Percentiles rank a stretch among this genome's conserved stretches.
phyloP scores from a whole-genome alignment of 2,113 vertebrate genomes.

The Hepsetus odoe region DNA sequence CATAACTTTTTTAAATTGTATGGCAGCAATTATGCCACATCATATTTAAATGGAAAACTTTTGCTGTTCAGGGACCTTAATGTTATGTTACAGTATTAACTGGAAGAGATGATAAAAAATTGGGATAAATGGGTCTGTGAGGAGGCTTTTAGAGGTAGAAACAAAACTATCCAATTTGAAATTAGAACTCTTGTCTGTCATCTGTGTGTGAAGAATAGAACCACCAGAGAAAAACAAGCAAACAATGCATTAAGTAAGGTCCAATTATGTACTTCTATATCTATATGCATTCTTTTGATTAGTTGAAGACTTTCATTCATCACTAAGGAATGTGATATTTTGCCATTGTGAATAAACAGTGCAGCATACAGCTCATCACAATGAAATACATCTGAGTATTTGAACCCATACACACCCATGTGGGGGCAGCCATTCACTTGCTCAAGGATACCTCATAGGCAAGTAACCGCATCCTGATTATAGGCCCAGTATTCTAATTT shows the following conservation, averaged over 20 bases:
- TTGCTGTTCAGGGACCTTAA: too few relatives aligned
- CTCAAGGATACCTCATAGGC: too few relatives aligned
- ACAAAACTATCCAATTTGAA: conserved; percentile 71
- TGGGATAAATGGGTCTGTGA: conserved; percentile 68
- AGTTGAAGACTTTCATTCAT: too few relatives aligned
- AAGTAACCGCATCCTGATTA: too few relatives aligned
- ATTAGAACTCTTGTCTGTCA: conserved; percentile 65
- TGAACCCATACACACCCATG: too few relatives aligned
- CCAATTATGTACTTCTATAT: conserved; percentile 3
- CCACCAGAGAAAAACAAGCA: conserved; percentile 8
- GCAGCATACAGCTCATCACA: too few relatives aligned
- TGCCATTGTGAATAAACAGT: too few relatives aligned
- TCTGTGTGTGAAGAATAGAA: not conserved
- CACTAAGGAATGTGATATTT: too few relatives aligned
- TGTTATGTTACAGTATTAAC: not conserved
- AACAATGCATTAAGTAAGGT: conserved; percentile 5
- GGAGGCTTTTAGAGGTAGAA: conserved; percentile 74
- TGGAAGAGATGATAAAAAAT: conserved; percentile 59
- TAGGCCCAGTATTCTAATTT: too few relatives aligned
- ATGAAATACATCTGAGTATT: too few relatives aligned
- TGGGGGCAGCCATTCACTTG: too few relatives aligned
- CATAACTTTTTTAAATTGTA: not conserved
- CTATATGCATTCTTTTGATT: conserved; percentile 69
- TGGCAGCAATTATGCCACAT: conserved; percentile 12
- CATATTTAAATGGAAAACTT: conserved; percentile 5